Conservation (phyloP, 2,888 invertebrate species). For the Pachymerium ferrugineum region DNA sequence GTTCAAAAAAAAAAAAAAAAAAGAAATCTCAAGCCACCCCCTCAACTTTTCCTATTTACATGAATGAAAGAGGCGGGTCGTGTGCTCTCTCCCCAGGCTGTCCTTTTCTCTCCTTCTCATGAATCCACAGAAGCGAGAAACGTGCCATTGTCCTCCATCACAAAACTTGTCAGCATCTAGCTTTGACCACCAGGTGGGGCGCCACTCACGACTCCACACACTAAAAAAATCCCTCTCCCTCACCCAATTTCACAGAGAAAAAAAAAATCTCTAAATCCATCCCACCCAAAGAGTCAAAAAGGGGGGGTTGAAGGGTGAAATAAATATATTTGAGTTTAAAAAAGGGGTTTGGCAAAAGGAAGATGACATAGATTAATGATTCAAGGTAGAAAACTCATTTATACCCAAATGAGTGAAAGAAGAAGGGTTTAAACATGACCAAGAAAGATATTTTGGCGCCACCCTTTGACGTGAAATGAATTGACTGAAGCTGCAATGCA, state of each 20-base stretch:
- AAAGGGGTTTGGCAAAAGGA: no score
- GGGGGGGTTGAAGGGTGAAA: no score
- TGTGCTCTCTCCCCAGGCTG: neutral
- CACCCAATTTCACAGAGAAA: neutral
- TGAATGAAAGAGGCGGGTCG: neutral
- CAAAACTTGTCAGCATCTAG: neutral
- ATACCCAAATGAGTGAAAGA: no score
- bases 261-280: no score
- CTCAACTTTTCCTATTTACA: neutral
- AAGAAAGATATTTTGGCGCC: neutral
- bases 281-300: neutral
- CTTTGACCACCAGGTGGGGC: slow-evolving; percentile 4
- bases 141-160: neutral
- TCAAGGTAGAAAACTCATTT: neutral
- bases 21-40: no score
- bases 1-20: no score
- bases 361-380: neutral
- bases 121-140: slow-evolving; percentile 2
- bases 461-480: neutral
- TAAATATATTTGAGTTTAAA: no score
- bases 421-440: neutral
- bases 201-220: neutral
- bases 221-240: neutral
- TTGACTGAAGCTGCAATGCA: neutral
- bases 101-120: neutral